These are phyloP conservation scores for Frankliniella fusca DNA, from an alignment of 2,888 invertebrate genomes.

Conservation along the genomic window DNA sequence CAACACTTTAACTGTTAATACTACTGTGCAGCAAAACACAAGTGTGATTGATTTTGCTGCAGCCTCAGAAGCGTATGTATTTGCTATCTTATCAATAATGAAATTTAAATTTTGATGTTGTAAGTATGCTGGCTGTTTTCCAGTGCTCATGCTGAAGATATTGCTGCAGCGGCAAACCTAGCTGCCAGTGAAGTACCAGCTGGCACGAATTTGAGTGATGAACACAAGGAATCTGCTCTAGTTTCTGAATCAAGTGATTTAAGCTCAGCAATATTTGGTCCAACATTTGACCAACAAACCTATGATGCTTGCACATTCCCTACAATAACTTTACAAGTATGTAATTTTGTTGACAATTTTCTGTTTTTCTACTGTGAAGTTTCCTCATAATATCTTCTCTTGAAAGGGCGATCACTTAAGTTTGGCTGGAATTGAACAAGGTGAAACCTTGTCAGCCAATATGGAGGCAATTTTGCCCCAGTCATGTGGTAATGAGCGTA, in stretches of 20 bases:
- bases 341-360: not conserved
- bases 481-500: not conserved
- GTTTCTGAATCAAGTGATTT: constrained; percentile 27
- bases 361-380: not conserved
- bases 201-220: not conserved
- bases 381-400: constrained; percentile 11
- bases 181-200: not conserved
- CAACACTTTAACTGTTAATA: not conserved
- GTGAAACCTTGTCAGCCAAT: not conserved
- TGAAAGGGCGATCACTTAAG: constrained; percentile 37
- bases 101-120: not conserved
- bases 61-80: not conserved
- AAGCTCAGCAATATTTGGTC: constrained; percentile 6
- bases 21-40: not conserved
- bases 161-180: not conserved
- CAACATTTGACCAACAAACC: constrained; percentile 30
- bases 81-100: not conserved
- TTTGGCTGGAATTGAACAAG: constrained; percentile 31
- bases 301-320: constrained; percentile 40
- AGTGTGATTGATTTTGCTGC: constrained; percentile 11
- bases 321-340: constrained; percentile 38
- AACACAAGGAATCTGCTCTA: constrained; percentile 7
- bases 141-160: constrained; percentile 9
- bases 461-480: not conserved
- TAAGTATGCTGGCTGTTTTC: not conserved